Evolutionary conservation across 1,140 invertebrate species (phyloP).

Genomic region (Drosophila bocki): DNA sequence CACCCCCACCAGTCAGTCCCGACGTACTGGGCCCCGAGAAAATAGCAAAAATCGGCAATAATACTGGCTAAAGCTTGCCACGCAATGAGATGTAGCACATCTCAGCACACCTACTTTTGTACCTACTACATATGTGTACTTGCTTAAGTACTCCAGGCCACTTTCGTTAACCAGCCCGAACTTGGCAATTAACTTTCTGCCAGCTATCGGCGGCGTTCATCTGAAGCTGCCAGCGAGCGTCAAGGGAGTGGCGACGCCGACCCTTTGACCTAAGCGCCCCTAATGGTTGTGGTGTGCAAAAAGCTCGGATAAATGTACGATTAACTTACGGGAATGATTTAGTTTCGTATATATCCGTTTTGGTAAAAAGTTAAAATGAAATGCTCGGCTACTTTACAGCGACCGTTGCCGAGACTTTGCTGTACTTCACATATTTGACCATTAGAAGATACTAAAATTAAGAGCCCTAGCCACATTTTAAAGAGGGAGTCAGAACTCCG

Average conservation of each 20-base stretch:
- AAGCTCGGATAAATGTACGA: neutral
- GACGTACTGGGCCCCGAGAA: conserved; percentile 47
- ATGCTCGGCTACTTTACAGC: neutral
- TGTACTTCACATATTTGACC: neutral
- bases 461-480: too few species aligned
- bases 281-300: neutral
- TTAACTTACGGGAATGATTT: neutral
- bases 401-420: neutral
- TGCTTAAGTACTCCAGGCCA: conserved; percentile 64
- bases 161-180: conserved; percentile 58
- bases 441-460: too few species aligned
- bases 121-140: conserved; percentile 49
- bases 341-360: neutral
- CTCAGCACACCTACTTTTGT: conserved; percentile 34
- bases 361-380: neutral
- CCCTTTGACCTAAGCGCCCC: neutral
- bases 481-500: neutral
- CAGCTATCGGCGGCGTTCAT: conserved; percentile 51
- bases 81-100: conserved; percentile 16
- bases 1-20: conserved; percentile 13
- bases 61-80: conserved; percentile 57
- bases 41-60: conserved; percentile 78
- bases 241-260: neutral
- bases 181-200: conserved; percentile 63
- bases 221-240: conserved; percentile 25